Evolutionary conservation across 2,797 vertebrate genomes (phyloP).

Genomic region (Holocentrus rufus): DNA sequence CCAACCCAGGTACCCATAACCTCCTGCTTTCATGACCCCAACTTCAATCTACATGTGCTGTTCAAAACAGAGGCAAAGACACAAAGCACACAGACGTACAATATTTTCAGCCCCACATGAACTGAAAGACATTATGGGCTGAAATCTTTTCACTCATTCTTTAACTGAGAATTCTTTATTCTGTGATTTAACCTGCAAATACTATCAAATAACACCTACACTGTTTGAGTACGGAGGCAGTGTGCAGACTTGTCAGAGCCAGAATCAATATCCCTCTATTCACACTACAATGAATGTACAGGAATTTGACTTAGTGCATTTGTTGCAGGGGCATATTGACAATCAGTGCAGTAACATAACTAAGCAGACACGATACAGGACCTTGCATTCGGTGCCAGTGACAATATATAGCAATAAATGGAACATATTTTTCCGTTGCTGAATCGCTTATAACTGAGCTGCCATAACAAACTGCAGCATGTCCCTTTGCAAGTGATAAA

Average conservation of each 20-base stretch:
- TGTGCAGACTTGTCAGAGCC: background rate
- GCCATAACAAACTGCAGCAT: background rate
- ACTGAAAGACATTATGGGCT: background rate
- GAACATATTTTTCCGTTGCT: background rate
- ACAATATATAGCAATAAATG: no score
- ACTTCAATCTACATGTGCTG: background rate
- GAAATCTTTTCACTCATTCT: background rate
- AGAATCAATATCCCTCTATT: background rate
- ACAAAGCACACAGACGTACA: background rate
- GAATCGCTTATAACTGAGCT: background rate
- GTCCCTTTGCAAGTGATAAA: background rate
- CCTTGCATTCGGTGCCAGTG: background rate
- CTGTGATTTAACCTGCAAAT: background rate
- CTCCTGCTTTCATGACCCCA: background rate
- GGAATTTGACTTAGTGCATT: background rate
- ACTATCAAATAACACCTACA: conserved; percentile 5
- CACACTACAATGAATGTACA: background rate
- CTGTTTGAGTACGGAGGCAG: background rate
- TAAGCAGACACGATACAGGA: background rate
- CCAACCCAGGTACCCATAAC: conserved; percentile 84
- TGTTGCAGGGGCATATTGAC: background rate
- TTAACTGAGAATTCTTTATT: background rate
- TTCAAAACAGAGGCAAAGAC: background rate
- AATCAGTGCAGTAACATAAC: background rate
- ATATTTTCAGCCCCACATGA: no score